phyloP scores from a whole-genome alignment of 2,797 vertebrate species.

The Sebastes itinus region DNA sequence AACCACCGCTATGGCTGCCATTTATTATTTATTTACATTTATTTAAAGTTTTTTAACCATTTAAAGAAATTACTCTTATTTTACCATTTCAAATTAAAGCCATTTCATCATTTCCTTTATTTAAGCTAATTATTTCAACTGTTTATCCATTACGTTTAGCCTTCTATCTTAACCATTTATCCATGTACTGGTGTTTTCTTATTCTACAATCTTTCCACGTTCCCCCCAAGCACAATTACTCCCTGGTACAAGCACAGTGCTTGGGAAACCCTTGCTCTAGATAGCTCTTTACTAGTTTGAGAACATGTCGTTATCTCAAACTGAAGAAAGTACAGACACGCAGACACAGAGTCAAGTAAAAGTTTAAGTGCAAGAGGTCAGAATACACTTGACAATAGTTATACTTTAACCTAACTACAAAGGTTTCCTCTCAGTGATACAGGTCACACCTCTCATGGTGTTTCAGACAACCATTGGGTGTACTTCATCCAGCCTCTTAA shows the following conservation, averaged over 20 bases:
- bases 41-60: neutral
- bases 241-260: neutral
- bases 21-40: neutral
- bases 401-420: neutral
- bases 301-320: neutral
- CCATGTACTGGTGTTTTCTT: no score
- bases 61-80: no score
- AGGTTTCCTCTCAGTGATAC: neutral
- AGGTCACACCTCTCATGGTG: neutral
- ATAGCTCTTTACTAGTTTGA: neutral
- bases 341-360: neutral
- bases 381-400: neutral
- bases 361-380: neutral
- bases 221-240: neutral
- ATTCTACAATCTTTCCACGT: neutral
- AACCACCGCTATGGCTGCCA: neutral
- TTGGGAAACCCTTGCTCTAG: neutral
- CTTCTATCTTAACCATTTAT: neutral
- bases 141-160: neutral
- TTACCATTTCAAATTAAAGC: no score
- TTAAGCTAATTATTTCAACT: neutral
- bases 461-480: neutral
- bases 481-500: neutral
- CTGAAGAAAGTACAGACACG: neutral
- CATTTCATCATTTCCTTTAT: neutral